phyloP scores from a whole-genome alignment of 2,888 invertebrate genomes.

The Tribolium freemani region DNA sequence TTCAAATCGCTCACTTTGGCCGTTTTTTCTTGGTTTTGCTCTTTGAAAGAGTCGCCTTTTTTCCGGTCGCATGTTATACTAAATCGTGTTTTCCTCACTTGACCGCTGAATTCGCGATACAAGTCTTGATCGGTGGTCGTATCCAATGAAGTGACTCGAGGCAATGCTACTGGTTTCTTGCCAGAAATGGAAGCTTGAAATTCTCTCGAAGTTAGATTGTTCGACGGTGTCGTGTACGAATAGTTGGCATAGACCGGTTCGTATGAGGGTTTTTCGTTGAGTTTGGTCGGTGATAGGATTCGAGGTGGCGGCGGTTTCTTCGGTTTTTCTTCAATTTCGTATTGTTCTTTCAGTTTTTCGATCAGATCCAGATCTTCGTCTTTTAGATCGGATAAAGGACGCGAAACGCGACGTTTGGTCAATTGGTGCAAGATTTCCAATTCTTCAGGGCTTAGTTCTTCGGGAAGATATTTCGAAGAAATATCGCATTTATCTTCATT shows the following conservation, averaged over 20 bases:
- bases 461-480: background rate
- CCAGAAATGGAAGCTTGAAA: background rate
- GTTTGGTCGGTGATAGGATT: constrained; percentile 12
- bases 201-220: background rate
- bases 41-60: constrained; percentile 9
- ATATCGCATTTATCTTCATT: background rate
- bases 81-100: constrained; percentile 13
- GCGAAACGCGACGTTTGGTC: constrained; percentile 34
- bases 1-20: constrained; percentile 15
- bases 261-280: constrained; percentile 37
- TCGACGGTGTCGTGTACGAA: background rate
- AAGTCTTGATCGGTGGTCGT: background rate
- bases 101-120: constrained; percentile 21
- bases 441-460: background rate
- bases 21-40: background rate
- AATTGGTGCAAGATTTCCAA: background rate
- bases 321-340: constrained; percentile 15
- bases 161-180: constrained; percentile 22
- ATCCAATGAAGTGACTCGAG: background rate
- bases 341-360: constrained; percentile 45
- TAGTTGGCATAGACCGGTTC: constrained; percentile 53
- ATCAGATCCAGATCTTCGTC: constrained; percentile 57
- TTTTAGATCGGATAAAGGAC: constrained; percentile 58
- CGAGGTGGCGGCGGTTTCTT: constrained; percentile 1
- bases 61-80: constrained; percentile 15